A percentile compares a stretch with the other conserved stretches of the same genome.
Conservation (phyloP, 1,140 invertebrate species). For the Goniozus legneri region DNA sequence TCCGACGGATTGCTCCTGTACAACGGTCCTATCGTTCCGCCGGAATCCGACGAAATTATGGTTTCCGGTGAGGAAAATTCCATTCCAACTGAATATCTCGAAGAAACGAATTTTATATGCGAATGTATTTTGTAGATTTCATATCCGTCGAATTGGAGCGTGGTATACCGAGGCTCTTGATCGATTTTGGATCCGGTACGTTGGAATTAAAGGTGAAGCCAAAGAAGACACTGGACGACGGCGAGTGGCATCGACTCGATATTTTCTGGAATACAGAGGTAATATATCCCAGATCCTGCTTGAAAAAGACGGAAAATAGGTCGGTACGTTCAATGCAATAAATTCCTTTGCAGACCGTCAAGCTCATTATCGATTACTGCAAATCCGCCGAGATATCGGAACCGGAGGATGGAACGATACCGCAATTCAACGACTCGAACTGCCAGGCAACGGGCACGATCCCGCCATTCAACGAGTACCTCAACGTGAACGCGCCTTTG, state of each 20-base stretch:
- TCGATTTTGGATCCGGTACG: conserved; percentile 94
- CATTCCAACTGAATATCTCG: not conserved
- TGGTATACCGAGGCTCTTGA: conserved; percentile 83
- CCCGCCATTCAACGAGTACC: conserved; percentile 92
- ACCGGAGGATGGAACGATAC: conserved; percentile 76
- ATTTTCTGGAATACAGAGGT: conserved; percentile 92
- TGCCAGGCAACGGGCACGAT: conserved; percentile 87
- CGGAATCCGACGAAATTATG: conserved; percentile 82
- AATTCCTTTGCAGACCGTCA: conserved; percentile 66
- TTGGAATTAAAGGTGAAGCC: conserved; percentile 86
- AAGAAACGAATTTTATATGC: not conserved
- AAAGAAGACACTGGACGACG: conserved; percentile 82
- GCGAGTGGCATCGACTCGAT: conserved; percentile 94
- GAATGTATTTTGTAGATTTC: conserved; percentile 64
- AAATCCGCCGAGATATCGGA: conserved; percentile 81
- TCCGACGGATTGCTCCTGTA: conserved; percentile 91
- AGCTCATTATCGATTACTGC: conserved; percentile 90
- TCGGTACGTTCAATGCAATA: conserved; percentile 8
- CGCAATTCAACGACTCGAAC: conserved; percentile 79
- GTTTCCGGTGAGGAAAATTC: conserved; percentile 62
- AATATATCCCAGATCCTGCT: conserved; percentile 10
- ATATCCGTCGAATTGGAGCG: conserved; percentile 89
- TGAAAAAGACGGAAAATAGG: not conserved
- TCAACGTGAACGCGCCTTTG: conserved; percentile 93
- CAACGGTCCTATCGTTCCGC: conserved; percentile 92